Conservation (phyloP, 2,888 invertebrate species). For the Zootermopsis nevadensis region DNA sequence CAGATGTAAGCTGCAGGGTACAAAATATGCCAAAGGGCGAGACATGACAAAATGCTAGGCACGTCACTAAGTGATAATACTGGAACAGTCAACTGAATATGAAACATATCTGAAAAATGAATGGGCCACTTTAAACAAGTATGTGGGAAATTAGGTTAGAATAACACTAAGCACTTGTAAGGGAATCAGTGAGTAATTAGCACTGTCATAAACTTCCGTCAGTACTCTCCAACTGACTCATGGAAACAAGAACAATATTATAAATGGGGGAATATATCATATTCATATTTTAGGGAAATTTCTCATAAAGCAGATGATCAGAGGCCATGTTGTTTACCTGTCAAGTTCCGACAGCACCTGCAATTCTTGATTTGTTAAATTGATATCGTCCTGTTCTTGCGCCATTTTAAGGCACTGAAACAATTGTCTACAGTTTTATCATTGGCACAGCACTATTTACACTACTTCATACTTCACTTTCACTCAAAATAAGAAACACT, state of each 20-base stretch:
- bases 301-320: conserved; percentile 32
- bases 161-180: neutral
- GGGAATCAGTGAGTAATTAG: neutral
- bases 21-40: too few species aligned
- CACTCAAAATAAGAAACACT: conserved; percentile 48
- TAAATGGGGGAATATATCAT: neutral
- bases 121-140: neutral
- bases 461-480: conserved; percentile 43
- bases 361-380: conserved; percentile 84
- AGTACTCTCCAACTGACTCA: neutral
- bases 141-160: conserved; percentile 32
- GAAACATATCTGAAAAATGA: neutral
- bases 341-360: conserved; percentile 89
- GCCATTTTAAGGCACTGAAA: conserved; percentile 59
- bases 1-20: too few species aligned
- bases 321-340: conserved; percentile 70
- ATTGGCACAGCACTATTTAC: conserved; percentile 29
- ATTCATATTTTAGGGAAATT: neutral
- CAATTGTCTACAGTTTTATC: conserved; percentile 27
- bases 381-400: conserved; percentile 74
- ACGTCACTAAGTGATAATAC: too few species aligned
- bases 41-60: neutral
- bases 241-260: neutral
- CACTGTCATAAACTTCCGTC: neutral
- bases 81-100: neutral